Base-by-base conservation (phyloP, 2,113 vertebrate genomes). In the Periophthalmodon schlosseri region DNA sequence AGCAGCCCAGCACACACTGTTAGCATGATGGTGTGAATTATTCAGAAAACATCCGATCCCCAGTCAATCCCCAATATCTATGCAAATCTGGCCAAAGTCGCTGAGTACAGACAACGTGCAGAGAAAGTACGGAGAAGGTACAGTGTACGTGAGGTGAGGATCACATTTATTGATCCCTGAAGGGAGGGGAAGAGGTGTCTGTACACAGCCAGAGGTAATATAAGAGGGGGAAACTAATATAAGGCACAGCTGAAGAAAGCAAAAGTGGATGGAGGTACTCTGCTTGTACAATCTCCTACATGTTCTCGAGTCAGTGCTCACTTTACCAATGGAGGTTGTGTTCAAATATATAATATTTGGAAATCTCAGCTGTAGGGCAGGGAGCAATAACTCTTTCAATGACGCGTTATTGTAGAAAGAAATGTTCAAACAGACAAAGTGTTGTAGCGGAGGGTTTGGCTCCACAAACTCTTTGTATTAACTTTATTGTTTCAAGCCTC, bases 21-120 rank as follows among this genome's bases (percentile, higher is more conserved):
- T 79, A 79, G 73, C 63, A 78, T 79, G 73, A 74, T 87, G 78
- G 84, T 86, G 23, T 81, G 72, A 81, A 89, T 84, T 82, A 88
- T 86, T 84, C 84, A 86, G 60, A 73, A 68, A 71, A 60, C 71
- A 68, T 84, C 79, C 76, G 74, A 86, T 75, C 52, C 24, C 82
- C 80, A 34, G 73, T 80, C 75, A 61, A 8, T 69, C 76, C 70
- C 44, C 72, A 68, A 84, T 73, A 77, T 67, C 73, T 69, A 78
- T 77, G 83, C 76, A 78, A 78, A 86, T 68, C 56, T 73, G 66
- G 63, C 23, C 47, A 21, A n/a, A 23, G 8, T 4, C 67, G 69
- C 75, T 52, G 33, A 68, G 39, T 54, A 18, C 28, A 24, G 46
- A 63, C 46, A 60, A 76, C 71, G 69, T 46, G 4, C n/a, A 2